phyloP scores from a whole-genome alignment of 2,113 vertebrate species.

The Antidorcas marsupialis region DNA sequence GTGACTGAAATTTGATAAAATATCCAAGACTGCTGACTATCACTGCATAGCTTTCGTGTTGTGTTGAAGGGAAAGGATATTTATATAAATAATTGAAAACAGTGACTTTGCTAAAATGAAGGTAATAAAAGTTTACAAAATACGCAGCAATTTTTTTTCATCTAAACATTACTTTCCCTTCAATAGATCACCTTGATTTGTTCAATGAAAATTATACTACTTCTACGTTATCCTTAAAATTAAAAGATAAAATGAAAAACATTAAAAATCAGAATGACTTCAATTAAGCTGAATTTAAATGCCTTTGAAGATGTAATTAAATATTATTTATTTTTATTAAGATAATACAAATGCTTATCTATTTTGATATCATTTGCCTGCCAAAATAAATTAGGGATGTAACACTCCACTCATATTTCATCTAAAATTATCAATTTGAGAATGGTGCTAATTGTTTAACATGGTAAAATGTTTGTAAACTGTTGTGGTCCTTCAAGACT shows the following conservation, averaged over 20 bases:
- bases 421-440: background rate
- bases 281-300: background rate
- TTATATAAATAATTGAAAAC: background rate
- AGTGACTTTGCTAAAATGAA: background rate
- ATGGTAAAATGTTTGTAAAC: background rate
- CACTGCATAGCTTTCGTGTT: background rate
- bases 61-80: background rate
- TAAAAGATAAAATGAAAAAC: background rate
- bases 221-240: background rate
- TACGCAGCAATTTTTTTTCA: background rate
- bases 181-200: background rate
- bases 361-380: background rate
- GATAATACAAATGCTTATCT: background rate
- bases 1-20: background rate
- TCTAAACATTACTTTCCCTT: background rate
- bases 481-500: background rate
- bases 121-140: background rate
- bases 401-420: background rate
- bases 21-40: background rate
- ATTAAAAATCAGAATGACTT: background rate
- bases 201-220: background rate
- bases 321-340: background rate
- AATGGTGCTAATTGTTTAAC: background rate
- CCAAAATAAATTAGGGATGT: background rate
- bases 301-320: too few relatives aligned